These are phyloP conservation scores for Diglossa cyanea DNA, from an alignment of 2,797 vertebrate genomes.

Conservation along the genomic window DNA sequence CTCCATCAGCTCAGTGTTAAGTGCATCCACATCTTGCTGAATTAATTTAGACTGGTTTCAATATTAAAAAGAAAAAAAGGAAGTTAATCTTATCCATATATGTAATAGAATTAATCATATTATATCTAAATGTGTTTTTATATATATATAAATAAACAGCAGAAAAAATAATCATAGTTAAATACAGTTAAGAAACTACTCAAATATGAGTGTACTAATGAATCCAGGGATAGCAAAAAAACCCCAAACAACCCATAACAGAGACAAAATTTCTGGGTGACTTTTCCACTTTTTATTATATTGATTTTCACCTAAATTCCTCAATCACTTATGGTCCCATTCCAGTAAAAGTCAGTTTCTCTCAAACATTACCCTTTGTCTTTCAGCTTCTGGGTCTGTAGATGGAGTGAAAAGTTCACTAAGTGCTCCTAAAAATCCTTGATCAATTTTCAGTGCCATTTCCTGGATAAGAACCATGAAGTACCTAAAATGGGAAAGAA, in stretches of 20 bases:
- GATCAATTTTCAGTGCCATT: constrained; percentile 96
- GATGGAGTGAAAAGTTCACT: constrained; percentile 83
- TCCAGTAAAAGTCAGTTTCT: neutral
- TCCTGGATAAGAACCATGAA: constrained; percentile 98
- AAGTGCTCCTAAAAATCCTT: constrained; percentile 89
- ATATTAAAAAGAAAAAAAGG: neutral
- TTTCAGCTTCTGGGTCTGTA: constrained; percentile 76
- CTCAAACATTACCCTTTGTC: constrained; percentile 78
- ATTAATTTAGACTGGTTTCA: constrained; percentile 81
- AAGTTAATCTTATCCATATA: neutral
- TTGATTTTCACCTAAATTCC: neutral
- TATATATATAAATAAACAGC: neutral
- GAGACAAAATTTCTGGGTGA: neutral
- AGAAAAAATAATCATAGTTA: neutral
- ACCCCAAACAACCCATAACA: neutral
- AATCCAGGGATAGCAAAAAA: neutral
- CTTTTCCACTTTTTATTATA: neutral
- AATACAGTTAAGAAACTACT: neutral
- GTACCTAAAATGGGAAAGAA: constrained; percentile 77
- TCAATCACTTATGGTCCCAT: neutral
- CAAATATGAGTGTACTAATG: neutral
- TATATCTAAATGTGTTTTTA: neutral
- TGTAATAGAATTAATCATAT: neutral
- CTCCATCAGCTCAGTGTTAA: constrained; percentile 88
- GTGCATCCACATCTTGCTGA: constrained; percentile 83